These are phyloP conservation scores for Heloderma charlesbogerti DNA, from an alignment of 2,113 vertebrate species.

Conservation along the genomic window DNA sequence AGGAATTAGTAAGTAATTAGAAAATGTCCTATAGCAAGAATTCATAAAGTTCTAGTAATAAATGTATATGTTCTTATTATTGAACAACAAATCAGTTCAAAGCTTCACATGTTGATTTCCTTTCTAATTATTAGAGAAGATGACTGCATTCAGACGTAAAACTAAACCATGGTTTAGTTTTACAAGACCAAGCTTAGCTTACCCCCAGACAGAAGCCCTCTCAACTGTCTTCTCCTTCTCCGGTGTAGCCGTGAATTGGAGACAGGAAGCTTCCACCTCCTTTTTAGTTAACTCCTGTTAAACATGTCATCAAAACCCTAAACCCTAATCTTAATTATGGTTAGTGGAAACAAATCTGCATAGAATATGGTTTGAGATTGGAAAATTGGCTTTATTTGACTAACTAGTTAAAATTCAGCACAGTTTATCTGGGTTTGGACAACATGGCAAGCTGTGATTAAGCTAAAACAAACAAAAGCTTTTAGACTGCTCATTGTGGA, in stretches of 20 bases:
- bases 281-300: neutral
- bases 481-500: neutral
- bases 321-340: neutral
- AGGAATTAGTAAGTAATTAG: conserved; percentile 81
- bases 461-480: neutral
- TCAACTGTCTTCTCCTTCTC: too few species aligned
- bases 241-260: neutral
- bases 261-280: neutral
- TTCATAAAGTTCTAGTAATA: neutral
- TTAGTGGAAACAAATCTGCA: neutral
- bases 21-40: neutral
- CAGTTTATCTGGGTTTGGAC: neutral
- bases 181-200: neutral
- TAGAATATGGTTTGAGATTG: neutral
- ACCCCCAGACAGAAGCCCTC: neutral
- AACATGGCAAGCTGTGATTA: neutral
- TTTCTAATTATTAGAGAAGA: neutral
- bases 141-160: neutral
- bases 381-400: neutral
- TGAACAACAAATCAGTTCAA: neutral
- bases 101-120: neutral
- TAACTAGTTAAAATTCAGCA: neutral
- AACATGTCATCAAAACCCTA: neutral
- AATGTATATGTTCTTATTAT: neutral
- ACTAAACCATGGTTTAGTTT: neutral